Conservation (phyloP, 2,888 invertebrate genomes). For the Brenthis hecate region DNA sequence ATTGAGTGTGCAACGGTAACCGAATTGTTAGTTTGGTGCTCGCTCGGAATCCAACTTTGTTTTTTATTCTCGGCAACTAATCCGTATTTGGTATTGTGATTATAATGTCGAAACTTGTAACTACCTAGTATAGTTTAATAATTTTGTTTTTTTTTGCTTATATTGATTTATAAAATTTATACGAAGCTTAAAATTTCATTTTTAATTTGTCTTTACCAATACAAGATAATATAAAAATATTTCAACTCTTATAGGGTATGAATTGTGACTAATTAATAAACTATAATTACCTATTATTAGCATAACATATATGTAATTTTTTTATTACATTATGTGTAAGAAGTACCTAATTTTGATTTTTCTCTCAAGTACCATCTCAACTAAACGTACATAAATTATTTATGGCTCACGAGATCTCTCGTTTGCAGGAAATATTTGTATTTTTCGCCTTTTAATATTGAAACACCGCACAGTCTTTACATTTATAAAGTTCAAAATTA, state of each 20-base stretch:
- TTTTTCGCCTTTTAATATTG: constrained; percentile 50
- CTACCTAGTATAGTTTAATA: too few relatives aligned
- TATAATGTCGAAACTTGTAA: not conserved
- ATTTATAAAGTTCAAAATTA: constrained; percentile 49
- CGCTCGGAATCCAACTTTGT: constrained; percentile 28
- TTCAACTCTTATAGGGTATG: too few relatives aligned
- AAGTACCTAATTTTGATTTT: constrained; percentile 42
- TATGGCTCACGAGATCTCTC: constrained; percentile 46
- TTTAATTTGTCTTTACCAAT: too few relatives aligned
- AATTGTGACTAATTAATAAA: too few relatives aligned
- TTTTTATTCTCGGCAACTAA: constrained; percentile 16
- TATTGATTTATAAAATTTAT: too few relatives aligned
- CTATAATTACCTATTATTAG: too few relatives aligned
- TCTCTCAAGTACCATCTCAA: constrained; percentile 48
- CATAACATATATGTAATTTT: not conserved
- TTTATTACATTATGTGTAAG: not conserved
- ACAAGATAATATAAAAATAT: too few relatives aligned
- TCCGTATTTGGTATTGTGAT: constrained; percentile 1
- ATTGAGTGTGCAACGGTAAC: constrained; percentile 56
- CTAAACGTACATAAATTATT: constrained; percentile 55
- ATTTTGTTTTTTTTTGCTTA: too few relatives aligned
- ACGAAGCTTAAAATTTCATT: too few relatives aligned
- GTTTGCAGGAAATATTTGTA: constrained; percentile 57
- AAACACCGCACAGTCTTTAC: constrained; percentile 45
- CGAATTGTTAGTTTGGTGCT: constrained; percentile 47